Evolutionary conservation across 2,888 invertebrate genomes (phyloP), one percentile per base, ranked within the genome.

Genomic region (Elegia similella): DNA sequence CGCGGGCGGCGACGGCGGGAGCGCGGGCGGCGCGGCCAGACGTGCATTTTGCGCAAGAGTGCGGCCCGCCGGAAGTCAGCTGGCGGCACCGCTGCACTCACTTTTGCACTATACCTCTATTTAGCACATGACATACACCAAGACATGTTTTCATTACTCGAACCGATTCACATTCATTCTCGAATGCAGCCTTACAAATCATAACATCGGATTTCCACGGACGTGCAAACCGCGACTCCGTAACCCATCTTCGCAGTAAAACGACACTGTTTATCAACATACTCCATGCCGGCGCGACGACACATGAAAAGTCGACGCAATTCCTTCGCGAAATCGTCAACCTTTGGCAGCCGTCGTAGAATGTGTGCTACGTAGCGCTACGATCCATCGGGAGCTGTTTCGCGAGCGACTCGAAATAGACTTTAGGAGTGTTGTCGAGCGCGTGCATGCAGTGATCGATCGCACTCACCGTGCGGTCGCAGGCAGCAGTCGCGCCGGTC

Each of bases 391-490:
- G 71, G 76, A 77, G 72, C 73, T 66, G 77, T 75, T 84, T 84
- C 74, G 85, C 82, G 82, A 85, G 86, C 86, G 70, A 80, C 87
- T 88, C 84, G 75, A 89, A 88, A 90, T 89, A 89, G 88, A 86
- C 76, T 79, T 80, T 67, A 67, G 76, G 75, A 78, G 73, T 75
- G 75, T 72, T 80, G 82, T 77, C 71, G 76, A 75, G 81, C 82
- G 83, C 83, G 83, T 83, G 84, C 81, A 86, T 86, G 80, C 85
- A 85, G 75, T 79, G 80, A 84, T 82, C 82, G 84, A 84, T 82
- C 87, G 88, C 89, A 88, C 90, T 91, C 88, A 91, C 90, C 90
- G 89, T 88, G 90, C 90, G 88, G 68, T 86, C 76, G 82, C 65
- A 76, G 82, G 75, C 79, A 72, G 77, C 64, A 76, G 81, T 70